phyloP scores from a whole-genome alignment of 2,113 vertebrate species.

The Columba livia region DNA sequence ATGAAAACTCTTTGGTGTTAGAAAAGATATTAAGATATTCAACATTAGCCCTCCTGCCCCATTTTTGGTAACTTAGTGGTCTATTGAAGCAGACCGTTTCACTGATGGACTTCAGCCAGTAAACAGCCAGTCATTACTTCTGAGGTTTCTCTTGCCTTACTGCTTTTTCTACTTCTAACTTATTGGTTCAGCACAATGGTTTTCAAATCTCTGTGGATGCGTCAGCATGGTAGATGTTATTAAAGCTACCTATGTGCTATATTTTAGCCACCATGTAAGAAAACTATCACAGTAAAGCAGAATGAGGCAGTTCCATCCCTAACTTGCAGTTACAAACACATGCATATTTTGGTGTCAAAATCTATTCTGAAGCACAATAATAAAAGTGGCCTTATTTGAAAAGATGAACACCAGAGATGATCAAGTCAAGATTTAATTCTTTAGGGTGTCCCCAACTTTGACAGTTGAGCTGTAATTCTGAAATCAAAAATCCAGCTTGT shows the following conservation, averaged over 20 bases:
- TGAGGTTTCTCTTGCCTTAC: background rate
- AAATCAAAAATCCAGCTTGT: rapidly evolving
- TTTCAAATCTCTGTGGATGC: background rate
- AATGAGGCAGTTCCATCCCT: background rate
- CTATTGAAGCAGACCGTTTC: background rate
- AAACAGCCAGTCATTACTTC: background rate
- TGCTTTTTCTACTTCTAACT: background rate
- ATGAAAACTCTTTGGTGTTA: constrained; percentile 6
- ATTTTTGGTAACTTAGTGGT: background rate
- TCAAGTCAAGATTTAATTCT: background rate
- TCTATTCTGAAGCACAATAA: background rate
- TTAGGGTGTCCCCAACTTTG: rapidly evolving
- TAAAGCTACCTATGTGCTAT: background rate
- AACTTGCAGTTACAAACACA: background rate
- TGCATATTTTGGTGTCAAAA: rapidly evolving
- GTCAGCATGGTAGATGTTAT: background rate
- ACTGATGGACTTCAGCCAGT: background rate
- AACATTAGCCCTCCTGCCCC: background rate
- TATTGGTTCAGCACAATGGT: background rate
- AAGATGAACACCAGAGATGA: background rate
- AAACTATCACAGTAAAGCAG: rapidly evolving
- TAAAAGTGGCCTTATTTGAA: background rate
- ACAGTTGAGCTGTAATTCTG: background rate
- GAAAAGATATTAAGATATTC: background rate
- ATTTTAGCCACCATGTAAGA: background rate